Percentiles rank a stretch among this genome's conserved stretches.
Evolutionary conservation across 2,888 invertebrate species (phyloP).

Genomic region (Lasius platythorax): DNA sequence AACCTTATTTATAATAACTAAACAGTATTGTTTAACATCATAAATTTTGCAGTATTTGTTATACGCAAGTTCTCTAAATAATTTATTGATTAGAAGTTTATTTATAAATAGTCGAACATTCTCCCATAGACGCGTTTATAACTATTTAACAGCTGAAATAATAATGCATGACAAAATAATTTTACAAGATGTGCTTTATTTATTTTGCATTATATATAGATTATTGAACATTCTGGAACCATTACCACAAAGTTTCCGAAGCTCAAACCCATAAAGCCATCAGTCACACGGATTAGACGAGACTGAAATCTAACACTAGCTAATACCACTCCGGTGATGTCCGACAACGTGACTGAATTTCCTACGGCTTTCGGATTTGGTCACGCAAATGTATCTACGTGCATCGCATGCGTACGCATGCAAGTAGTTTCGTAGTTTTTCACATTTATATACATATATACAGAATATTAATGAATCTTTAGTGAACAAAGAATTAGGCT

Average conservation of each 20-base stretch:
- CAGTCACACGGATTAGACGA: constrained; percentile 76
- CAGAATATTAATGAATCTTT: not conserved
- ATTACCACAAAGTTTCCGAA: constrained; percentile 54
- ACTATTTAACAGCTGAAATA: not conserved
- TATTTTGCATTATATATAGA: constrained; percentile 3
- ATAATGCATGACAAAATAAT: not conserved
- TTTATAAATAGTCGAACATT: constrained; percentile 16
- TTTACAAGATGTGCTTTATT: not conserved
- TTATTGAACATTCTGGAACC: constrained; percentile 66
- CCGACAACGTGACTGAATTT: constrained; percentile 77
- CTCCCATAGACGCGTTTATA: not conserved
- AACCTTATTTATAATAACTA: constrained; percentile 15
- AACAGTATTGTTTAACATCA: not conserved
- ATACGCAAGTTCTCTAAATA: not conserved
- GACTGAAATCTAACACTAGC: constrained; percentile 77
- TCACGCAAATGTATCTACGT: constrained; percentile 41
- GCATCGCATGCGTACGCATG: constrained; percentile 45
- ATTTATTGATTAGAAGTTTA: constrained; percentile 8
- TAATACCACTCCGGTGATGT: constrained; percentile 73
- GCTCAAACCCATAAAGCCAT: constrained; percentile 71
- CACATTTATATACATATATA: not conserved
- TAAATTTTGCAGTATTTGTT: not conserved
- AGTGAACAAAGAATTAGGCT: not conserved
- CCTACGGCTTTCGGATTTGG: constrained; percentile 56
- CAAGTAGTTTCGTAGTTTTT: constrained; percentile 55